These are phyloP conservation scores for Discoglossus pictus DNA, from an alignment of 2,797 vertebrate genomes.

Conservation along the genomic window DNA sequence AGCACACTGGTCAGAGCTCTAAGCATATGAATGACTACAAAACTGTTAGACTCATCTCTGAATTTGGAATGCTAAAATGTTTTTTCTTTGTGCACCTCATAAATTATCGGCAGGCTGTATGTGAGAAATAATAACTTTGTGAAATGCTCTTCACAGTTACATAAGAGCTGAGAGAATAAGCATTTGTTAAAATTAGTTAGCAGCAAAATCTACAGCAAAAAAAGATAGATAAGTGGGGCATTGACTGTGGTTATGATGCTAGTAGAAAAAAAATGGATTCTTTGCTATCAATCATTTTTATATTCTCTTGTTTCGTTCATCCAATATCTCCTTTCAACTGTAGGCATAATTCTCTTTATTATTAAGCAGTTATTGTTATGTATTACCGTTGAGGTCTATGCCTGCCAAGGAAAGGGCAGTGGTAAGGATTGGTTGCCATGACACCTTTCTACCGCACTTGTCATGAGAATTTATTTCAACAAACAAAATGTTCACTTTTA, in stretches of 20 bases:
- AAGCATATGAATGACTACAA: no score
- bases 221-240: no score
- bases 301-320: no score
- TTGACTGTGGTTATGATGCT: no score
- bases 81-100: conserved; percentile 4
- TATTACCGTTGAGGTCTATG: neutral
- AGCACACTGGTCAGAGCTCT: neutral
- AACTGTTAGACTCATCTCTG: neutral
- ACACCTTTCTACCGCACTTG: neutral
- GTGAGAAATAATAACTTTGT: conserved; percentile 3
- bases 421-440: neutral
- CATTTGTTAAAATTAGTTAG: no score
- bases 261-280: no score
- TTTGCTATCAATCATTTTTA: no score
- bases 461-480: no score
- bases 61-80: neutral
- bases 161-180: neutral
- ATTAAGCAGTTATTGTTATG: neutral
- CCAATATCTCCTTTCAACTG: neutral
- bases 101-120: conserved; percentile 3
- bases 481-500: no score
- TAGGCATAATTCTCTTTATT: neutral
- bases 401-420: neutral
- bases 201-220: no score
- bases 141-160: conserved; percentile 6